Evolutionary conservation across 2,888 invertebrate genomes (phyloP), one percentile per base, ranked within the genome.

Genomic region (Ferrisia virgata): DNA sequence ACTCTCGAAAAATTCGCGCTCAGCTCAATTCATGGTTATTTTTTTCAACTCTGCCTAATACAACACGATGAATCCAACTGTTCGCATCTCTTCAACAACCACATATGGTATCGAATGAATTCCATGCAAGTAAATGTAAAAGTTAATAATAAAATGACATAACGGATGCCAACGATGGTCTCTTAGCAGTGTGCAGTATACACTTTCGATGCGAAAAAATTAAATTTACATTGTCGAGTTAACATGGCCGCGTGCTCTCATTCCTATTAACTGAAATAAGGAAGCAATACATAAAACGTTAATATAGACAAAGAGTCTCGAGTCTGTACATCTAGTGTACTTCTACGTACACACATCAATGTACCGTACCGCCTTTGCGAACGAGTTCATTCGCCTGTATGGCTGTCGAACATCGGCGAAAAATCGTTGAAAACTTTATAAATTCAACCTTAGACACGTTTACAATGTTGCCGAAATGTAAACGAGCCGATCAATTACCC

Each of bases 311-410:
- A 53, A 9, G 22, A 53, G 53, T 9, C 53, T 53, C 11, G 22
- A 53, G 53, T 9, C 53, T 53, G 53, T 53, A 22, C 8, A 18
- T n/a, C n/a, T n/a, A n/a, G n/a, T n/a, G n/a, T n/a, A n/a, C n/a
- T n/a, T n/a, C n/a, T n/a, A n/a, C n/a, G n/a, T n/a, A n/a, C n/a
- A n/a, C n/a, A n/a, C n/a, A n/a, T n/a, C 47, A 47, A 18, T 2
- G 36, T 31, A 22, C 0, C 36, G 8, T 76, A 76, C 36, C 72
- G 36, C 72, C 72, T 76, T 31, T 31, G 13, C 53, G 22, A 18
- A n/a, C 36, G 72, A 76, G 72, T 76, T 76, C 72, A 76, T 76
- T 76, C 72, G 36, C 72, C 72, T 76, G n/a, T n/a, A n/a, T n/a
- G 36, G 1, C 72, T 8, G 36, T 36, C 53, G 9, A 53, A 22